These are phyloP conservation scores for Sinopyrophorus schimmeli DNA, from an alignment of 2,888 invertebrate genomes.

Conservation along the genomic window DNA sequence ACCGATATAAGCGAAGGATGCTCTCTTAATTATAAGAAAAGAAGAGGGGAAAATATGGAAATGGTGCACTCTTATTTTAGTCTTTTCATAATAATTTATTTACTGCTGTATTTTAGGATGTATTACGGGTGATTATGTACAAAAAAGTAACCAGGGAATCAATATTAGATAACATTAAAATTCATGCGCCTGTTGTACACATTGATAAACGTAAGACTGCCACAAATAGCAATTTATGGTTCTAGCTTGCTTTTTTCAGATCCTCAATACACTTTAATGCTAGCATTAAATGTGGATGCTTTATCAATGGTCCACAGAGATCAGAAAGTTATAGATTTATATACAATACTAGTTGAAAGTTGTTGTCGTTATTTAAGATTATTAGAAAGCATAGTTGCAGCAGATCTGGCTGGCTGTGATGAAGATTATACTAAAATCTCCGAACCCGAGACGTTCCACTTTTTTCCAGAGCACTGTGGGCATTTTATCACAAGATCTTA, in stretches of 20 bases:
- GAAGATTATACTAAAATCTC: conserved; percentile 42
- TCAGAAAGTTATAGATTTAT: conserved; percentile 66
- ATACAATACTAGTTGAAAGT: conserved; percentile 75
- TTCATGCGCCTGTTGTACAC: conserved; percentile 62
- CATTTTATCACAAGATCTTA: conserved; percentile 78
- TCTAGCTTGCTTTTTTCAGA: conserved; percentile 34
- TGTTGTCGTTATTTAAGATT: conserved; percentile 70
- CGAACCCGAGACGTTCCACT: conserved; percentile 73
- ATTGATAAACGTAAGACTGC: conserved; percentile 64
- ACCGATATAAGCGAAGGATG: conserved; percentile 41
- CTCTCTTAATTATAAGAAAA: conserved; percentile 44
- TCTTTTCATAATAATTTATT: conserved; percentile 12
- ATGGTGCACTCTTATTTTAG: too few relatives aligned
- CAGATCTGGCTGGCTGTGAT: conserved; percentile 55
- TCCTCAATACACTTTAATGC: conserved; percentile 57
- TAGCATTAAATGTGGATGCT: conserved; percentile 70
- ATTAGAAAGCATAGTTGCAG: conserved; percentile 65
- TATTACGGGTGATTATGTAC: conserved; percentile 64
- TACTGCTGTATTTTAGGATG: conserved; percentile 56
- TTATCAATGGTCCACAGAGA: conserved; percentile 71
- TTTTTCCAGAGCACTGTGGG: conserved; percentile 69
- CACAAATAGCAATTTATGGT: neutral
- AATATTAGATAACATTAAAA: conserved; percentile 50
- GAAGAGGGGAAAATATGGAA: conserved; percentile 31
- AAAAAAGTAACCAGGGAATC: conserved; percentile 65